Conservation (phyloP, 2,797 vertebrate species). For the Sphenopsis melanotis region DNA sequence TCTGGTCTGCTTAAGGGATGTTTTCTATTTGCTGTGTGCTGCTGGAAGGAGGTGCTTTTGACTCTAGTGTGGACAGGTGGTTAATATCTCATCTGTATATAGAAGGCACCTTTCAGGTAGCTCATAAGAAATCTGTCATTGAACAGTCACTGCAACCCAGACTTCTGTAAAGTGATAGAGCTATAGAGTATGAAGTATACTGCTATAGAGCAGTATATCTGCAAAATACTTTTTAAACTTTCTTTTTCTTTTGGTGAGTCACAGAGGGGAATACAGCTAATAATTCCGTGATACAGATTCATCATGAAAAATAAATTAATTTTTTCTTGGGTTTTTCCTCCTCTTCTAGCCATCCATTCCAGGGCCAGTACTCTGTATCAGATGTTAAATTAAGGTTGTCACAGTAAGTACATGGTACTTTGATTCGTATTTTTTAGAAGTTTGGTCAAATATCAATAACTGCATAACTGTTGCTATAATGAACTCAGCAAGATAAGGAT, state of each 20-base stretch:
- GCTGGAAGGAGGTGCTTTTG: not conserved
- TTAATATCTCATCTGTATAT: not conserved
- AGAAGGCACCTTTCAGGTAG: not conserved
- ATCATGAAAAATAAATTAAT: not conserved
- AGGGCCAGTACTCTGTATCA: conserved; percentile 93
- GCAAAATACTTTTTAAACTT: not conserved
- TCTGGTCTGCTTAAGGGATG: not conserved
- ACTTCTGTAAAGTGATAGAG: not conserved
- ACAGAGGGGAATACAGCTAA: not conserved
- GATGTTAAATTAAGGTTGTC: conserved; percentile 93
- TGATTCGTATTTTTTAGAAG: not conserved
- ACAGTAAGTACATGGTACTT: conserved; percentile 84
- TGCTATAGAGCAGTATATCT: not conserved
- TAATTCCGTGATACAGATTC: not conserved
- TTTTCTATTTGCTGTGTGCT: not conserved
- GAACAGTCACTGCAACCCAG: not conserved
- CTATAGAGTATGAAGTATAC: no score
- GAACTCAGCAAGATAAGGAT: not conserved
- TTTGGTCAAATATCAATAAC: not conserved
- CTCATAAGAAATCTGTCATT: not conserved
- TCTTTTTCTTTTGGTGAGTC: not conserved
- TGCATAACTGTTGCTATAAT: not conserved
- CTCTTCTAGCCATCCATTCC: conserved; percentile 88
- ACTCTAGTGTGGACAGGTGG: not conserved
- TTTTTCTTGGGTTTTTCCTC: not conserved